Evolutionary conservation across 2,888 invertebrate genomes (phyloP).

Genomic region (Nemapogon koenigi): DNA sequence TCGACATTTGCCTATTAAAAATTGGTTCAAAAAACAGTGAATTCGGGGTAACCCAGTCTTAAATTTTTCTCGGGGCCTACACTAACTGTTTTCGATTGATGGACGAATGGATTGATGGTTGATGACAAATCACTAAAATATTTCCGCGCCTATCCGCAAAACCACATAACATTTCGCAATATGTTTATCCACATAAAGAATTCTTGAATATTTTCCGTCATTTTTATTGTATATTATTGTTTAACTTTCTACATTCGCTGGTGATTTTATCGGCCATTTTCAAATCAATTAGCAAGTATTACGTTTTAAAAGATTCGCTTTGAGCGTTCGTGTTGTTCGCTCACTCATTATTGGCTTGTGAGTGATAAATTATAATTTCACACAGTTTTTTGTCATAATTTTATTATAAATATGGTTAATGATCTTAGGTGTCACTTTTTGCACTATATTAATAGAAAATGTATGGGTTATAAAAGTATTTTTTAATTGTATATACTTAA

Average conservation of each 20-base stretch:
- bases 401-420: background rate
- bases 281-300: conserved; percentile 17
- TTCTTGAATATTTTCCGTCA: conserved; percentile 2
- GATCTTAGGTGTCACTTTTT: no score
- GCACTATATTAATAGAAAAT: background rate
- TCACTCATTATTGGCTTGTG: background rate
- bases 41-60: no score
- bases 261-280: conserved; percentile 14
- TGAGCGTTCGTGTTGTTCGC: conserved; percentile 2
- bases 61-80: no score
- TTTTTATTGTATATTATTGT: conserved; percentile 7
- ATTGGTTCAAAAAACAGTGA: no score
- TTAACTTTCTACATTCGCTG: conserved; percentile 7
- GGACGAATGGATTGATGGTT: no score
- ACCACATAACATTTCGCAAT: no score
- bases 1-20: no score
- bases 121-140: no score
- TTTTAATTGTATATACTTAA: no score
- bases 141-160: no score
- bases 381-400: background rate
- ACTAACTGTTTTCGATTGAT: no score
- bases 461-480: background rate
- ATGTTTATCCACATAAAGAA: background rate
- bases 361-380: background rate
- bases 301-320: conserved; percentile 2